Evolutionary conservation across 2,888 invertebrate species (phyloP), one percentile per base, ranked within the genome.

Genomic region (Anagyrus pseudococci): DNA sequence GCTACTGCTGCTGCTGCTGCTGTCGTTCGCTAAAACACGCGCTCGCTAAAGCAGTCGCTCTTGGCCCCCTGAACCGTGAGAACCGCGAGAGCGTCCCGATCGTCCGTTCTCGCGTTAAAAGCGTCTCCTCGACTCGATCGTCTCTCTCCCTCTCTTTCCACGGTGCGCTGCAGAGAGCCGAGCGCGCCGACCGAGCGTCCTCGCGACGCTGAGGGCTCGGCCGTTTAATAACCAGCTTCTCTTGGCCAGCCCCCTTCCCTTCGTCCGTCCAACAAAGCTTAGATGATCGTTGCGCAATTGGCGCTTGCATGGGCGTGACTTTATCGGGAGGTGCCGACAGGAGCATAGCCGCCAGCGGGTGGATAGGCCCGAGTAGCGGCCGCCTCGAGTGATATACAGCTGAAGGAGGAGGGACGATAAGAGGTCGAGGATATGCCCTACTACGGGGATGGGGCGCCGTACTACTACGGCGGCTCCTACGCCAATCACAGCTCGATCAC

Each of bases 31-130:
- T n/a, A 7, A 53, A 53, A 44, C 48, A 54, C 62, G 17, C 52
- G 23, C 26, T n/a, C n/a, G n/a, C n/a, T n/a, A 8, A 15, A 37
- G 77, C 79, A 80, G 80, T 80, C 77, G 77, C 75, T 78, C 75
- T 77, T 78, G 76, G 80, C 78, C 78, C 77, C 77, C 75, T 79
- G 77, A 80, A 77, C 74, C 77, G 79, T 76, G 77, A 78, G 79
- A 79, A 79, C 78, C 72, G 67, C 72, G 71, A 62, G 72, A 67
- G 74, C 23, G 23, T 10, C 33, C 10, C 72, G 77, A 75, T 77
- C 77, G 77, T 73, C 58, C 60, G n/a, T n/a, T n/a, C n/a, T n/a
- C n/a, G n/a, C n/a, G n/a, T n/a, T n/a, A n/a, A n/a, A n/a, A n/a
- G 50, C 64, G 65, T 56, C 40, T 40, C 58, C 4, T 20, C 56